phyloP scores from a whole-genome alignment of 2,113 vertebrate genomes.

The Empidonax alnorum region DNA sequence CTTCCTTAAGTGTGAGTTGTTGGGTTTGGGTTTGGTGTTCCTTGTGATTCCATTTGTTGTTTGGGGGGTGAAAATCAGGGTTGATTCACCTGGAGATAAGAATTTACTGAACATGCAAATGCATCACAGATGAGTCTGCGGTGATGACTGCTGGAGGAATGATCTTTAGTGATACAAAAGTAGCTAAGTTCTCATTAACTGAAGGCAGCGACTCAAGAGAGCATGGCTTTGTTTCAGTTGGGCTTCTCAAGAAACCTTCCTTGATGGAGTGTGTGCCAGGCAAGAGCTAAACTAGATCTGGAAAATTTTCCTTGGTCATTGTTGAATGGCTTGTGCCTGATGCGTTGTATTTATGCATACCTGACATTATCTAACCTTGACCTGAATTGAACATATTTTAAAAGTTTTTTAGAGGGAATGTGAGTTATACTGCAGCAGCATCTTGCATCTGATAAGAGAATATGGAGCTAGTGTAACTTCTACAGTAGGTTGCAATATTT shows the following conservation, averaged over 20 bases:
- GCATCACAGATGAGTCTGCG: neutral
- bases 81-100: neutral
- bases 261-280: neutral
- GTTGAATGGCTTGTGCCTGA: neutral
- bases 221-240: accelerated
- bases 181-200: neutral
- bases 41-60: neutral
- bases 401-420: neutral
- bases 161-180: neutral
- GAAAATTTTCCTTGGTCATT: neutral
- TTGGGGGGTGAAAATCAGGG: neutral
- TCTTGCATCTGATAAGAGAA: neutral
- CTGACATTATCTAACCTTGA: neutral
- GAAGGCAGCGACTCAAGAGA: neutral
- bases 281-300: neutral
- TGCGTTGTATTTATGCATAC: neutral
- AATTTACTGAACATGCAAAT: neutral
- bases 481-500: neutral
- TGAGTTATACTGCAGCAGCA: neutral
- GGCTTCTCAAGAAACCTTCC: neutral
- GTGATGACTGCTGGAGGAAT: neutral
- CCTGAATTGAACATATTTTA: neutral
- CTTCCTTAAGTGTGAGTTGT: neutral
- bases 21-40: neutral
- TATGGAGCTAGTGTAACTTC: neutral